phyloP scores from a whole-genome alignment of 2,797 vertebrate genomes.

The Lycodopsis pacificus region DNA sequence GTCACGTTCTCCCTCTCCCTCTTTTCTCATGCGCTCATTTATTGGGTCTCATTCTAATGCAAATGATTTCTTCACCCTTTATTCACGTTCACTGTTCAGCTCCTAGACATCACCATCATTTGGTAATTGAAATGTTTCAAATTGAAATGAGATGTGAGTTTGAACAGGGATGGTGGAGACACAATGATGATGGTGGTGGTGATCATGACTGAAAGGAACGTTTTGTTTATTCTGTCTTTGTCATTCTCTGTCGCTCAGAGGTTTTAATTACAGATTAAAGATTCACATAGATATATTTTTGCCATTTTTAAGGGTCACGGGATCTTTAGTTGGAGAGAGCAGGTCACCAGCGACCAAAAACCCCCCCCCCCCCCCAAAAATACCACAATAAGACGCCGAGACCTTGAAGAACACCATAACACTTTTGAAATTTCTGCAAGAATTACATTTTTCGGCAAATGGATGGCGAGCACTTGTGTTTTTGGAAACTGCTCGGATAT shows the following conservation, averaged over 20 bases:
- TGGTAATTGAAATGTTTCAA: constrained; percentile 38
- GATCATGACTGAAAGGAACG: constrained; percentile 33
- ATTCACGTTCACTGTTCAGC: constrained; percentile 14
- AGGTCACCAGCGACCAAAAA: background rate
- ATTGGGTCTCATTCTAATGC: constrained; percentile 6
- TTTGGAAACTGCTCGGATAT: too few relatives aligned
- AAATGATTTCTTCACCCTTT: constrained; percentile 17
- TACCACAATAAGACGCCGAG: too few relatives aligned
- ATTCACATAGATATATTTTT: background rate
- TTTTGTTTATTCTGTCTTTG: constrained; percentile 16
- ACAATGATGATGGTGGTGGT: background rate
- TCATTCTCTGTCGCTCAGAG: constrained; percentile 9
- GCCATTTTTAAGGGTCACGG: background rate
- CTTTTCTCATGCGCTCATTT: constrained; percentile 12
- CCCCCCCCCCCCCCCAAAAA: too few relatives aligned
- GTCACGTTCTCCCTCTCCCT: constrained; percentile 23
- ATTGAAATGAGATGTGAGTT: background rate
- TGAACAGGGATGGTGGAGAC: constrained; percentile 5
- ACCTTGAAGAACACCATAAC: too few relatives aligned
- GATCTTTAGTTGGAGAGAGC: background rate
- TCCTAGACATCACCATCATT: constrained; percentile 16
- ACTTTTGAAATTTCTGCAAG: too few relatives aligned
- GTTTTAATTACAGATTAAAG: background rate
- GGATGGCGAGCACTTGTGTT: too few relatives aligned
- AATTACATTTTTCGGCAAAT: too few relatives aligned